A percentile compares a stretch with the other conserved stretches of the same genome.
Conservation (phyloP, 2,113 vertebrate genomes). For the Acanthisitta chloris region DNA sequence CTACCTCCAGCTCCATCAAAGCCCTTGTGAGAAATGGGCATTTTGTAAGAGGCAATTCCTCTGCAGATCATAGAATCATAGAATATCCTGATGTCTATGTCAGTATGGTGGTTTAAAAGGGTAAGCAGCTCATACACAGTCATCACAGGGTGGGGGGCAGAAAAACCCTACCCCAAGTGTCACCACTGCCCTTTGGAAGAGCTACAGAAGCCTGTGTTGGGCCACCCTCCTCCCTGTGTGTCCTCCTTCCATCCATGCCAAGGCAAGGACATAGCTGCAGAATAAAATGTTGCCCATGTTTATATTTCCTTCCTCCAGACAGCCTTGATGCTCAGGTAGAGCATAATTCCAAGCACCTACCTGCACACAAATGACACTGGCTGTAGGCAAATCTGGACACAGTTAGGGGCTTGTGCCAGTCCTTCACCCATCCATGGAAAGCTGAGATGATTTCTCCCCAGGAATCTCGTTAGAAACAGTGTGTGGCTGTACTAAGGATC, state of each 20-base stretch:
- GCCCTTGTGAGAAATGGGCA: background rate
- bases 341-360: background rate
- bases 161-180: background rate
- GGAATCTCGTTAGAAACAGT: background rate
- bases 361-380: background rate
- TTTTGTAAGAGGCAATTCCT: background rate
- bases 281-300: background rate
- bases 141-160: background rate
- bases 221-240: fast-evolving
- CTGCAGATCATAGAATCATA: background rate
- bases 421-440: background rate
- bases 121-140: background rate
- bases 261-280: background rate
- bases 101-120: background rate
- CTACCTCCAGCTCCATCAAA: background rate
- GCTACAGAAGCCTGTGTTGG: background rate
- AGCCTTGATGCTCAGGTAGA: background rate
- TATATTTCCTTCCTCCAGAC: background rate
- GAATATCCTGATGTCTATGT: background rate
- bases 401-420: background rate
- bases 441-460: background rate
- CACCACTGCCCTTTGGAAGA: background rate
- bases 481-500: background rate
- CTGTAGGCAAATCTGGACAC: background rate
- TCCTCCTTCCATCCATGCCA: background rate